Evolutionary conservation across 2,797 vertebrate species (phyloP).

Genomic region (Hypotaenidia philippensis): DNA sequence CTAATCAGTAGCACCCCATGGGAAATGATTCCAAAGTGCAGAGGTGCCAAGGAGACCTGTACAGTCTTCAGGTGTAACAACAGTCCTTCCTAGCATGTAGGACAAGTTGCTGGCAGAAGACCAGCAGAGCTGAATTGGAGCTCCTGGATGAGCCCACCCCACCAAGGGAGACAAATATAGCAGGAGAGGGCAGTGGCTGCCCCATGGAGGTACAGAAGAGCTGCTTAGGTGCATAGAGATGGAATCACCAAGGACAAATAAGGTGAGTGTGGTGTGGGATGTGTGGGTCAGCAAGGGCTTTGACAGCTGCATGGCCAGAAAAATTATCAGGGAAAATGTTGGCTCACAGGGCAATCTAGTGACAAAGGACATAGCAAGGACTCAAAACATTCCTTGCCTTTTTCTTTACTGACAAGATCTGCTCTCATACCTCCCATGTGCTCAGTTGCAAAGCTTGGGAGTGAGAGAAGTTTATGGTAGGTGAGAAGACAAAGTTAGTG

Average conservation of each 20-base stretch:
- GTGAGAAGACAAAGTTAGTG: not conserved
- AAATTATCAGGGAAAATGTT: not conserved
- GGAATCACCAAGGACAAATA: not conserved
- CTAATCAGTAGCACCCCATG: not conserved
- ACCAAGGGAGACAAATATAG: not conserved
- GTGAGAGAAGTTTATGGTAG: not conserved
- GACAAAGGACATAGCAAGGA: not conserved
- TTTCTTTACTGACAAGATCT: not conserved
- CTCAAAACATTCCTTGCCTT: not conserved
- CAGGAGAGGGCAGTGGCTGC: not conserved
- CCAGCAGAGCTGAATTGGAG: not conserved
- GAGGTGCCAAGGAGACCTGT: not conserved
- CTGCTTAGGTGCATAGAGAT: rapidly evolving
- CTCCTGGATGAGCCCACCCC: not conserved
- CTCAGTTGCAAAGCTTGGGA: not conserved
- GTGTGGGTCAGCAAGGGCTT: not conserved
- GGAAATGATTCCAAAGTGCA: not conserved
- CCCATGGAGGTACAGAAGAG: rapidly evolving
- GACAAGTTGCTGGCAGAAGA: not conserved
- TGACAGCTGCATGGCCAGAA: not conserved
- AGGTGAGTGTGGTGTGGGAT: not conserved
- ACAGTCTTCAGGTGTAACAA: not conserved
- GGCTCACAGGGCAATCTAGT: not conserved
- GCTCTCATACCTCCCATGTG: not conserved
- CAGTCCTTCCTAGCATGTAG: too few relatives aligned